A percentile compares a stretch with the other conserved stretches of the same genome.
Evolutionary conservation across 2,797 vertebrate species (phyloP).

Genomic region (Rhinatrema bivittatum): DNA sequence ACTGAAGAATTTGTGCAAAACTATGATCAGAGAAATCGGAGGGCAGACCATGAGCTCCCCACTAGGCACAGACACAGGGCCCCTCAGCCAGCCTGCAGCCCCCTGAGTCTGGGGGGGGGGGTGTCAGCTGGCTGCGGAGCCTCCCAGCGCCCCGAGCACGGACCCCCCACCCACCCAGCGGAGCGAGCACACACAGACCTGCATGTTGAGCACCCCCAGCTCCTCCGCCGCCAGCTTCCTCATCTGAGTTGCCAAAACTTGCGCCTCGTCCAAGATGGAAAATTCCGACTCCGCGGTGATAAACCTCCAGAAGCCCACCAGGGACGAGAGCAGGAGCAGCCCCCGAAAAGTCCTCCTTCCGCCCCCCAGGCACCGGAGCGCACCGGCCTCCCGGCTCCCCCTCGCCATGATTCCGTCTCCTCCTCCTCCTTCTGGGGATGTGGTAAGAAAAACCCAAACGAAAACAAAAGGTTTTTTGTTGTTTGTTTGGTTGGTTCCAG

Average conservation of each 20-base stretch:
- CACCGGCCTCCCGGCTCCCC: constrained; percentile 34
- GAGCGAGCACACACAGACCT: constrained; percentile 58
- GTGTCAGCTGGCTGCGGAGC: too few species aligned
- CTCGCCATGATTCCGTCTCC: constrained; percentile 78
- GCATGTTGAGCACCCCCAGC: constrained; percentile 89
- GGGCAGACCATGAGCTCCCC: too few species aligned
- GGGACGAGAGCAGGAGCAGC: constrained; percentile 53
- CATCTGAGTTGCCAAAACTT: constrained; percentile 86
- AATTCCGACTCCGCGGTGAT: constrained; percentile 75
- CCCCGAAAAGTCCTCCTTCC: constrained; percentile 26
- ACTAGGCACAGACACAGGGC: too few species aligned
- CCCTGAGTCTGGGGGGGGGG: too few species aligned
- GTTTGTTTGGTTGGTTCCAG: too few species aligned
- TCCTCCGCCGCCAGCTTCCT: constrained; percentile 83
- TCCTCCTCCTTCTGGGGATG: too few species aligned
- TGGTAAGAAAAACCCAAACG: too few species aligned
- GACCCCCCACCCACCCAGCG: not conserved
- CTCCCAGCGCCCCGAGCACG: too few species aligned
- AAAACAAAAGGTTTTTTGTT: too few species aligned
- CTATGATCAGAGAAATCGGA: too few species aligned
- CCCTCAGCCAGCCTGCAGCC: too few species aligned
- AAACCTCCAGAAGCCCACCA: constrained; percentile 58
- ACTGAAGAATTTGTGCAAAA: not conserved
- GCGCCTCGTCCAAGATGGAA: constrained; percentile 88
- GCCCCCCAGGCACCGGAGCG: constrained; percentile 18